These are phyloP conservation scores for Folsomia candida DNA, from an alignment of 2,888 invertebrate genomes.

Conservation along the genomic window DNA sequence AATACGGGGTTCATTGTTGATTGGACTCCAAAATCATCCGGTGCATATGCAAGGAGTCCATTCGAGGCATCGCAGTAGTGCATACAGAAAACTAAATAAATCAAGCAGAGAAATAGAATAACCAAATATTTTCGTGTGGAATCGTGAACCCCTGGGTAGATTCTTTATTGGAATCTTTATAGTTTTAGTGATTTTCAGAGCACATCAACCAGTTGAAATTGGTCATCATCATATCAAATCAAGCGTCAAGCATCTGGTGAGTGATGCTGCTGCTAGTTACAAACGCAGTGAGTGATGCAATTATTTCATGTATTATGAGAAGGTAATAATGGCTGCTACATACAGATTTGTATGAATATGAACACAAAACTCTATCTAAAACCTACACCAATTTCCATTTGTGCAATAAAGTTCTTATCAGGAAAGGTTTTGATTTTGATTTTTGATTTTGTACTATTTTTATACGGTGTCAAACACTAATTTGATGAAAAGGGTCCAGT, in stretches of 20 bases:
- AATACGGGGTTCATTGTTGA: too few relatives aligned
- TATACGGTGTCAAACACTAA: not conserved
- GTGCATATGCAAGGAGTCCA: too few relatives aligned
- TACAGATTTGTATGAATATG: too few relatives aligned
- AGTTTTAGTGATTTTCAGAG: not conserved
- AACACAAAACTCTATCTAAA: too few relatives aligned
- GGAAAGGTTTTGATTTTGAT: too few relatives aligned
- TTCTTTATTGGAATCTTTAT: conserved; percentile 21
- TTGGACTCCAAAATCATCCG: too few relatives aligned
- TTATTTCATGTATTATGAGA: not conserved
- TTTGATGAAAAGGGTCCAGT: not conserved
- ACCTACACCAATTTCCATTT: too few relatives aligned
- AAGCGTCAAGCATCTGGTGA: not conserved
- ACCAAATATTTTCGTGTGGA: conserved; percentile 26
- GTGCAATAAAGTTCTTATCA: too few relatives aligned
- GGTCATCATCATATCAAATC: conserved; percentile 4
- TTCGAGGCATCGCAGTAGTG: too few relatives aligned
- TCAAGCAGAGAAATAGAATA: not conserved
- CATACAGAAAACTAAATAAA: too few relatives aligned
- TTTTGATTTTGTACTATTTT: too few relatives aligned
- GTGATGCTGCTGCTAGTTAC: not conserved
- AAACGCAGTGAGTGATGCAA: not conserved
- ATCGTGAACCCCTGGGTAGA: conserved; percentile 29
- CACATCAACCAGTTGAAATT: not conserved
- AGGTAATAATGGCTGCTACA: too few relatives aligned